Percentiles rank a stretch among this genome's conserved stretches.
phyloP scores from a whole-genome alignment of 2,113 vertebrate species.

The Dendropsophus ebraccatus region DNA sequence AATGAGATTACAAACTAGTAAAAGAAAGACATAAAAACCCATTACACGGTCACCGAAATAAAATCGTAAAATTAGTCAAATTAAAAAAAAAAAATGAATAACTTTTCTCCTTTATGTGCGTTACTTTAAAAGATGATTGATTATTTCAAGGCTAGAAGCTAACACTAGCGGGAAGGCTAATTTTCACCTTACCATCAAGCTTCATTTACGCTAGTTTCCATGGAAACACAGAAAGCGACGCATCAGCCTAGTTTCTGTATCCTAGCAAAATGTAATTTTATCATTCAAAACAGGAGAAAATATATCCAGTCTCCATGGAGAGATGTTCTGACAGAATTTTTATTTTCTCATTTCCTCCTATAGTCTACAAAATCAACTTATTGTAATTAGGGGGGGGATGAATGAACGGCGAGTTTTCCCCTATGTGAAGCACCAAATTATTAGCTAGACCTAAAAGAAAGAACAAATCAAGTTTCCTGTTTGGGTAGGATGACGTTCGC shows the following conservation, averaged over 20 bases:
- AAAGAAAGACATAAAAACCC: background rate
- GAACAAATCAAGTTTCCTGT: background rate
- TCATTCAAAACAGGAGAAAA: conserved; percentile 42
- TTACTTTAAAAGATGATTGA: conserved; percentile 8
- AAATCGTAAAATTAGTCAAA: background rate
- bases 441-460: background rate
- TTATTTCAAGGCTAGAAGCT: background rate
- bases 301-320: conserved; percentile 52
- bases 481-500: background rate
- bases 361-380: conserved; percentile 23
- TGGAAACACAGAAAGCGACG: conserved; percentile 29
- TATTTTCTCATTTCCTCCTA: conserved; percentile 17
- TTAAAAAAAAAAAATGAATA: background rate
- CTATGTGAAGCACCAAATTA: too few species aligned
- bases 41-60: background rate
- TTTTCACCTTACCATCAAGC: conserved; percentile 41
- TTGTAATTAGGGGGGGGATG: background rate
- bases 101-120: background rate
- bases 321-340: background rate
- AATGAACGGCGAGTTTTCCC: conserved; percentile 16
- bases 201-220: conserved; percentile 52
- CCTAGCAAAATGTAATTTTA: conserved; percentile 49
- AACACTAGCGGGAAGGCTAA: conserved; percentile 25
- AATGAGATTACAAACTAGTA: background rate
- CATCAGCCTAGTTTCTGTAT: conserved; percentile 36